Evolutionary conservation across 2,113 vertebrate species (phyloP).

Genomic region (Riparia riparia): DNA sequence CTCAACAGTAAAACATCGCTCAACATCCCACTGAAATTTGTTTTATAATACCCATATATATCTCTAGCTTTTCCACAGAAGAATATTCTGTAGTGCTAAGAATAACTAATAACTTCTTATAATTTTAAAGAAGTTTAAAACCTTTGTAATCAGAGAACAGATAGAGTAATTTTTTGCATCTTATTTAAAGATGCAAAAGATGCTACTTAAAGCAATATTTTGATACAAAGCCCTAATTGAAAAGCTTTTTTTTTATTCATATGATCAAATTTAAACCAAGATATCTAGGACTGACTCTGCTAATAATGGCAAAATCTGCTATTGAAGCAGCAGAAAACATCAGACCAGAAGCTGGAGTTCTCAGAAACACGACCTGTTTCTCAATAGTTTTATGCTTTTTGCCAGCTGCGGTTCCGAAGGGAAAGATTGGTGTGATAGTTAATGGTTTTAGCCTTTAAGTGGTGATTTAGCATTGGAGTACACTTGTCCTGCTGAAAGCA

Average conservation of each 20-base stretch:
- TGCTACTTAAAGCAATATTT: background rate
- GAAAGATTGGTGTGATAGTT: background rate
- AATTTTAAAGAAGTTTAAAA: background rate
- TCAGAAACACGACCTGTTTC: background rate
- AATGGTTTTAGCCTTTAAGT: background rate
- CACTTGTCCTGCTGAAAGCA: background rate
- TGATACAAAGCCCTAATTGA: background rate
- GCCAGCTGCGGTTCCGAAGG: background rate
- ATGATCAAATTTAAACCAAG: background rate
- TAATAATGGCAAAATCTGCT: background rate
- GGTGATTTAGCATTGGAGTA: background rate
- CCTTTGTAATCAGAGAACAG: background rate
- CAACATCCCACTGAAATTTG: background rate
- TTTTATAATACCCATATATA: background rate
- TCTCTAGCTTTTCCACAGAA: background rate
- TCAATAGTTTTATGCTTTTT: background rate
- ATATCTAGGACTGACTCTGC: background rate
- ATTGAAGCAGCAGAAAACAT: background rate
- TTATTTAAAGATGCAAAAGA: too few relatives aligned
- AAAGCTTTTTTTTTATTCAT: background rate
- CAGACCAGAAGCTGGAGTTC: background rate
- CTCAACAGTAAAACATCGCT: background rate
- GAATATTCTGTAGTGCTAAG: background rate
- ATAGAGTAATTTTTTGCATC: background rate
- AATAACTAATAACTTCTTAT: background rate